These are phyloP conservation scores for Tokudaia muenninki DNA, from an alignment of 2,797 vertebrate species.

Conservation along the genomic window DNA sequence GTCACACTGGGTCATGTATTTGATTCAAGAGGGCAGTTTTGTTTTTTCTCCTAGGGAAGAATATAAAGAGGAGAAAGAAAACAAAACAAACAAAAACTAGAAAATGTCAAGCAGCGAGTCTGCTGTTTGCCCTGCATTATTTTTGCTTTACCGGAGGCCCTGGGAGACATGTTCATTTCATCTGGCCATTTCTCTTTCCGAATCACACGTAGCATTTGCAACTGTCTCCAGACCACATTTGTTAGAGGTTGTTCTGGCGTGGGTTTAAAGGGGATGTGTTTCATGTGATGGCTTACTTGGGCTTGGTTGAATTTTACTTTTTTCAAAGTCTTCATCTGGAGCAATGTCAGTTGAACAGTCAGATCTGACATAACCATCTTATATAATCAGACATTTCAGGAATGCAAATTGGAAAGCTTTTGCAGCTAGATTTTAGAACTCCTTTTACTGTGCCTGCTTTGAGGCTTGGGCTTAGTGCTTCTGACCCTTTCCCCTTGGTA, in stretches of 20 bases:
- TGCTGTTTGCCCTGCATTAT: conserved; percentile 32
- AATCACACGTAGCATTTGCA: neutral
- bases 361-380: conserved; percentile 39
- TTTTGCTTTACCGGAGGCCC: neutral
- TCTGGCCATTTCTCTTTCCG: neutral
- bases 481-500: conserved; percentile 42
- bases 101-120: neutral
- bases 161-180: conserved; percentile 26
- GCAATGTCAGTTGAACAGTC: conserved; percentile 51
- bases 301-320: neutral
- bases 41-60: neutral
- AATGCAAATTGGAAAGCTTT: conserved; percentile 70
- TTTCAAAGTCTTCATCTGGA: conserved; percentile 55
- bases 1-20: neutral
- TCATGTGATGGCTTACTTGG: conserved; percentile 16
- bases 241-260: conserved; percentile 38
- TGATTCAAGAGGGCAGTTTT: neutral
- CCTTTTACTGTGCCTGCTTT: conserved; percentile 45
- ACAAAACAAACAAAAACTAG: neutral
- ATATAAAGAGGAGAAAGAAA: neutral
- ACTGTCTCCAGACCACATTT: neutral
- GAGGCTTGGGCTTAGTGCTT: conserved; percentile 57
- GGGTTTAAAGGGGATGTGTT: conserved; percentile 9
- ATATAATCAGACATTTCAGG: conserved; percentile 55
- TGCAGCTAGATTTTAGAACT: conserved; percentile 54